phyloP scores from a whole-genome alignment of 2,797 vertebrate species.

The Helicolenus hilgendorfi region DNA sequence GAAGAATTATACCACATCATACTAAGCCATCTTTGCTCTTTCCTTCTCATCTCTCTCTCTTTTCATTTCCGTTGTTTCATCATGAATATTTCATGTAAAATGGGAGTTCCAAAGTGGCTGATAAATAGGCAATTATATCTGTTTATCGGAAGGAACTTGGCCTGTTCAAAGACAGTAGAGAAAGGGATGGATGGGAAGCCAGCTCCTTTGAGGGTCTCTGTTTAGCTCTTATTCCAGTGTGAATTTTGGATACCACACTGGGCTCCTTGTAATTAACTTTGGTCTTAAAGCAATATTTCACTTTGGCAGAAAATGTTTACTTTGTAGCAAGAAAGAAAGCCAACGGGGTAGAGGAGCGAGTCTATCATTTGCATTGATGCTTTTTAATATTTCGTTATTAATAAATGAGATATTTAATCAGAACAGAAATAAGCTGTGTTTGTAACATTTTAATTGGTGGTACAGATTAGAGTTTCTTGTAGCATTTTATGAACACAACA shows the following conservation, averaged over 20 bases:
- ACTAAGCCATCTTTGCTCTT: not conserved
- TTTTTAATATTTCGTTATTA: not conserved
- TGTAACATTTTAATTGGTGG: not conserved
- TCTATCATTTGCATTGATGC: not conserved
- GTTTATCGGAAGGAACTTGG: slow-evolving; percentile 41
- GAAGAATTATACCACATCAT: not conserved
- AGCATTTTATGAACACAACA: not conserved
- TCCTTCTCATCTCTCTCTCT: not conserved
- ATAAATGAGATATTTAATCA: not conserved
- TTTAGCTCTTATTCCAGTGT: slow-evolving; percentile 25
- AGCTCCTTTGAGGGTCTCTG: slow-evolving; percentile 41
- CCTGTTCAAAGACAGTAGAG: slow-evolving; percentile 34
- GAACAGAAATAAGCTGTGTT: not conserved
- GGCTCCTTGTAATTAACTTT: slow-evolving; percentile 7
- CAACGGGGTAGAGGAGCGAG: not conserved
- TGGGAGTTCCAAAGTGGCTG: slow-evolving; percentile 4
- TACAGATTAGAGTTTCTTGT: not conserved
- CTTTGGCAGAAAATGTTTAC: slow-evolving; percentile 2
- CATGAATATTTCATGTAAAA: slow-evolving; percentile 55
- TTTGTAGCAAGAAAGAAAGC: not conserved
- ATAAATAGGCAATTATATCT: slow-evolving; percentile 67
- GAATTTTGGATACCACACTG: not conserved
- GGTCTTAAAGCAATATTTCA: slow-evolving; percentile 5
- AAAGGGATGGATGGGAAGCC: not conserved
- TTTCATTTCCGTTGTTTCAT: slow-evolving; percentile 20